Evolutionary conservation across 2,113 vertebrate species (phyloP), one percentile per base, ranked within the genome.

Genomic region (Tylochromis polylepis): DNA sequence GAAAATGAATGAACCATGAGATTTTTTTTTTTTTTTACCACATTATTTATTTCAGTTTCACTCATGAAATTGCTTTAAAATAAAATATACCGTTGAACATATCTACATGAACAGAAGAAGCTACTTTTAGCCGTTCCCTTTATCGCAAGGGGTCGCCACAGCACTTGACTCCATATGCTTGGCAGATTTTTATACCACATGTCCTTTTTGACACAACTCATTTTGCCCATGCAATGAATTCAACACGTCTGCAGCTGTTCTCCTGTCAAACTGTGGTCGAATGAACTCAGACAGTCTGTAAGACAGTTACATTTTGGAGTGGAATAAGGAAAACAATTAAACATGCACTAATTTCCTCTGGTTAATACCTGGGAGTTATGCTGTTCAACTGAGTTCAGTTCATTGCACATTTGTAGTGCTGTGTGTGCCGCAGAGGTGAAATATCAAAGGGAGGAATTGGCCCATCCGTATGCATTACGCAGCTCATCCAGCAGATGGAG

Each of bases 401-500:
- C 67, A 18, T 49, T 75, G 22, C 2, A 49, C 70, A 20, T 29
- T 29, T 75, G 10, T 29, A 75, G 43, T 2, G 24, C 43, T 18
- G 9, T 18, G 15, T 2, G 55, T 27, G 51, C 2, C 4, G 24
- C 31, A 27, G 29, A 24, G 51, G 16, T 14, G 29, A 22, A 15
- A 60, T 29, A 10, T 46, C 14, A 34, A 34, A 51, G 6, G 67
- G 6, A 7, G 22, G 22, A 46, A 72, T 15, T 75, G 15, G 24
- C 0, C 10, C 0, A 29, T 49, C 70, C 16, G 38, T 16, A 1
- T 91, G 90, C 38, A 16, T 9, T 80, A 11, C 43, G 24, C 4
- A 5, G 3, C 29, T 11, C 2, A 3, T 58, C 14, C 94, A 93
- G 89, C 84, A 94, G 92, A 62, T 89, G 90, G 84, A 1, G 90